Conservation (phyloP, 2,888 invertebrate genomes). For the Orchesella flavescens region DNA sequence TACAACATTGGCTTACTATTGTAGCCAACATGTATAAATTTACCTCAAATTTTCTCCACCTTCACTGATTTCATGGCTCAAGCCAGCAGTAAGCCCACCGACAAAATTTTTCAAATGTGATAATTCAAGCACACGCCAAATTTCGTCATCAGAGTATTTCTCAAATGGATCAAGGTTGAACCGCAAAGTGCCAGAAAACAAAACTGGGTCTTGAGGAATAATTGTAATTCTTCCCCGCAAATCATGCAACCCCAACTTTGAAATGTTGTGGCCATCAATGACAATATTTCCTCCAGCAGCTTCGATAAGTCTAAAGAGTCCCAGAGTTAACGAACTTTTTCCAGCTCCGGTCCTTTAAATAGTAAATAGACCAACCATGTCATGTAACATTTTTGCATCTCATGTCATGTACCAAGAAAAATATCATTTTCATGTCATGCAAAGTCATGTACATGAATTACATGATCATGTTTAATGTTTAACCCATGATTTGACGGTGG, state of each 20-base stretch:
- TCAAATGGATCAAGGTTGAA: constrained; percentile 95
- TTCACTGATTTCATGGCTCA: constrained; percentile 89
- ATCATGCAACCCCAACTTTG: constrained; percentile 88
- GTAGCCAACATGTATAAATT: too few species aligned
- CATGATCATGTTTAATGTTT: too few species aligned
- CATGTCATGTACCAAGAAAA: too few species aligned
- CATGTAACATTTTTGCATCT: too few species aligned
- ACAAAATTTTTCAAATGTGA: constrained; percentile 92
- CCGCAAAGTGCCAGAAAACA: constrained; percentile 90
- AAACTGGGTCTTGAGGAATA: constrained; percentile 76
- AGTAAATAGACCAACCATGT: too few species aligned
- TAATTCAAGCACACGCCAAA: constrained; percentile 91
- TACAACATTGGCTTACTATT: too few species aligned
- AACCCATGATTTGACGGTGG: too few species aligned
- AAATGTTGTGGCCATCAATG: constrained; percentile 89
- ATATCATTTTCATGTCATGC: too few species aligned
- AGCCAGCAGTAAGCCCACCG: constrained; percentile 82
- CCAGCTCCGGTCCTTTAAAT: constrained; percentile 92
- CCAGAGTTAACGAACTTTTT: constrained; percentile 90
- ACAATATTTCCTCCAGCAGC: constrained; percentile 85
- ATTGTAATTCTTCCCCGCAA: constrained; percentile 89
- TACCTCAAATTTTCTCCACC: constrained; percentile 87
- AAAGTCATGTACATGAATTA: too few species aligned
- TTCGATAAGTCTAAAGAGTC: constrained; percentile 92
- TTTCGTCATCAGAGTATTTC: constrained; percentile 83